Evolutionary conservation across 64 coral and sea anemone species (phyloP).

Genomic region (Montipora foliosa): DNA sequence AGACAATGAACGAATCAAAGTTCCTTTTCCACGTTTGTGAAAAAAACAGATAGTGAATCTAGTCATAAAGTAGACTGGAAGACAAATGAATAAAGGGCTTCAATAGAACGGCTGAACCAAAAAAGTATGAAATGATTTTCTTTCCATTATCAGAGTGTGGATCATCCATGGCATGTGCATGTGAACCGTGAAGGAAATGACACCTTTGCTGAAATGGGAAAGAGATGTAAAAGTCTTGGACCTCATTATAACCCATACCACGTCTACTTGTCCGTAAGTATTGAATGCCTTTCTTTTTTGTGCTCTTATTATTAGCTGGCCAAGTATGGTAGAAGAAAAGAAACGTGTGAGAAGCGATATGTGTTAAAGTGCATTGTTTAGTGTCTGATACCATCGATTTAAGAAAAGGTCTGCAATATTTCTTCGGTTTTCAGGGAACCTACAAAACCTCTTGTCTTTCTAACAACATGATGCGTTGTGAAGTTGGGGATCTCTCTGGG

Average conservation of each 20-base stretch:
- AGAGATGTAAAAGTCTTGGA: conserved; percentile 77
- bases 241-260: conserved; percentile 93
- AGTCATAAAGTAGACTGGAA: no score
- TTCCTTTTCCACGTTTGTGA: no score
- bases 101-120: no score
- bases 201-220: conserved; percentile 13
- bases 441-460: conserved; percentile 79
- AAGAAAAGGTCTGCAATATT: no score
- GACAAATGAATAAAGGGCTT: no score
- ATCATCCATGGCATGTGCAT: conserved; percentile 98
- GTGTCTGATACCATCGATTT: no score
- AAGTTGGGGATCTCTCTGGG: conserved; percentile 88
- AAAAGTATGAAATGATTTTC: no score
- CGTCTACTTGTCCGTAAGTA: conserved; percentile 74
- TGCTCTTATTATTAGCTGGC: not conserved
- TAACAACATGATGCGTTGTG: conserved; percentile 82
- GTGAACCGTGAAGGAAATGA: conserved; percentile 77
- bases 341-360: no score
- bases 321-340: no score
- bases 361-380: no score
- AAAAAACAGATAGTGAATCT: no score
- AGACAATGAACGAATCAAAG: no score
- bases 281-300: not conserved
- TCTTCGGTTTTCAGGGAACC: conserved; percentile 65
- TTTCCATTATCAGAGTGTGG: conserved; percentile 55